Conservation (phyloP, 2,888 invertebrate genomes). For the Oegoconia quadripuncta region DNA sequence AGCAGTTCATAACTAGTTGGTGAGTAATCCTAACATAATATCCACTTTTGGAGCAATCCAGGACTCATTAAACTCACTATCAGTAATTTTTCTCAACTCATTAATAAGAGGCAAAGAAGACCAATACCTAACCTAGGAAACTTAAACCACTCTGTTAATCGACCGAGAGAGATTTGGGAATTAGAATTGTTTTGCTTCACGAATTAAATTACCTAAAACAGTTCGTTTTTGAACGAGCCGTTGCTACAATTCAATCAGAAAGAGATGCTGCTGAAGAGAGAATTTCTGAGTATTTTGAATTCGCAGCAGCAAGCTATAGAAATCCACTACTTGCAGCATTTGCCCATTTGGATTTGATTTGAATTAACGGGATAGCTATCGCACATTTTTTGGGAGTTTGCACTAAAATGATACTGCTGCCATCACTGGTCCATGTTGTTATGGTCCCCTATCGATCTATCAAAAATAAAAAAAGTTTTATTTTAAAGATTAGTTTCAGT, state of each 20-base stretch:
- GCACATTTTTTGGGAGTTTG: not conserved
- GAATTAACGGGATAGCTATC: not conserved
- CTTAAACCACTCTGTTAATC: too few relatives aligned
- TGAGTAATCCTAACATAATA: slow-evolving; percentile 16
- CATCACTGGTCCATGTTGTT: too few relatives aligned
- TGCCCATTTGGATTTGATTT: not conserved
- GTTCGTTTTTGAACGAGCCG: not conserved
- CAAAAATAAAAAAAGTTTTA: too few relatives aligned
- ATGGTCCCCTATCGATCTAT: too few relatives aligned
- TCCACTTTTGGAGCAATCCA: not conserved
- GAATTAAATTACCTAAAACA: not conserved
- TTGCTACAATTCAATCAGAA: not conserved
- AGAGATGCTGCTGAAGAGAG: not conserved
- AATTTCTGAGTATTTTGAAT: not conserved
- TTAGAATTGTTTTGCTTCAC: not conserved
- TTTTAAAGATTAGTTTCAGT: too few relatives aligned
- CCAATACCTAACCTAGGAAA: too few relatives aligned
- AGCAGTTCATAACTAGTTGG: slow-evolving; percentile 12
- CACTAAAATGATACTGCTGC: not conserved
- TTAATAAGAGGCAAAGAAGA: too few relatives aligned
- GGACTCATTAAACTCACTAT: too few relatives aligned
- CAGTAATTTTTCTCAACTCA: too few relatives aligned
- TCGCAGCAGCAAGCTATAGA: not conserved
- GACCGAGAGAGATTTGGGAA: too few relatives aligned
- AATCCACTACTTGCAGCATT: not conserved